Base-by-base conservation (phyloP, 1,140 invertebrate genomes). In the Steinernema feltiae region DNA sequence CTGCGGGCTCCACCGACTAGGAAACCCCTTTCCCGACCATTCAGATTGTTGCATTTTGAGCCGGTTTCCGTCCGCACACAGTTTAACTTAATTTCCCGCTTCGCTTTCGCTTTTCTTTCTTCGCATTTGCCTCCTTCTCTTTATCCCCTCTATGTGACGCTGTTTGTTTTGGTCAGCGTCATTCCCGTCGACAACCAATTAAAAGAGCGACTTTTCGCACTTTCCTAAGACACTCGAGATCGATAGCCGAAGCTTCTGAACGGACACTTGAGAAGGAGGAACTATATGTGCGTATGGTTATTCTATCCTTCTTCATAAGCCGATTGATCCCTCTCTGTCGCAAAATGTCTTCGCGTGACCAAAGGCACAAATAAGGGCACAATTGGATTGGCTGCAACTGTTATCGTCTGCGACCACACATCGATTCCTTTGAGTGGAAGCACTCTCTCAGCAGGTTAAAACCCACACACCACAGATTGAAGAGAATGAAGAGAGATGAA, bases 151-250 rank as follows among this genome's bases (percentile, higher is more conserved):
- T 63, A 63, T 7, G 18, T 41, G 7, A n/a, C 35, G 18, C 35
- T 41, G 35, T 63, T 63, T 63, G 53, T 63, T 63, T 63, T 63
- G 53, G 53, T 63, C 53, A 63, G 53, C 24, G 12, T 17, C 12
- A 27, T 12, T 63, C 7, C 53, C 53, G 12, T 15, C 12, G 24
- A 7, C 53, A 27, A 3, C 53, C 53, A 63, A 63, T 63, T 63
- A 63, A 63, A 21, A 63, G 24, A 63, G 53, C 7, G 15, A 3
- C 15, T 63, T 63, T 63, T 63, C 53, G 53, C 53, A 63, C 53
- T 63, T 63, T 27, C 7, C 24, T 63, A 27, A 15, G 53, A 63
- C 53, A 63, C 53, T 63, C 24, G 15, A 63, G 53, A 63, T 63
- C 53, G 53, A 63, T 63, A 63, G 24, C 53, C 53, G 24, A 27